Evolutionary conservation across 1,140 invertebrate genomes (phyloP).

Genomic region (Akabosia matsudoensis): DNA sequence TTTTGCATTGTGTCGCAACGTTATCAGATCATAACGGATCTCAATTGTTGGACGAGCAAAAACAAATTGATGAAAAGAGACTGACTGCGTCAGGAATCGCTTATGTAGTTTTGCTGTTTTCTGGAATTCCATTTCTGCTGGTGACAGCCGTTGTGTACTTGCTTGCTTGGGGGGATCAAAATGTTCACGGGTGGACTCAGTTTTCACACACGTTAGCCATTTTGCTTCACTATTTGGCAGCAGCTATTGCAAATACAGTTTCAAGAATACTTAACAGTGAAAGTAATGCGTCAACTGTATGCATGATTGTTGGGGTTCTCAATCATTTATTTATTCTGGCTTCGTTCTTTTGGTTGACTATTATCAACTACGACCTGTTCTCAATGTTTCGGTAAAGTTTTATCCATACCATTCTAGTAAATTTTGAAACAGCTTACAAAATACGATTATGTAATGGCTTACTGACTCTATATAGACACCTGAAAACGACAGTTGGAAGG

Average conservation of each 20-base stretch:
- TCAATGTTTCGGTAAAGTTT: slow-evolving; percentile 17
- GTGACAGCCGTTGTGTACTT: background rate
- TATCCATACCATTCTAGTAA: background rate
- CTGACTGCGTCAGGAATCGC: background rate
- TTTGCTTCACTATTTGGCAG: background rate
- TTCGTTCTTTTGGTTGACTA: slow-evolving; percentile 13
- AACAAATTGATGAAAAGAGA: too few species aligned
- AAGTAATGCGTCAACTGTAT: background rate
- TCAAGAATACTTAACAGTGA: background rate
- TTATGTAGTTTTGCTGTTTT: background rate
- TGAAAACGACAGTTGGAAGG: background rate
- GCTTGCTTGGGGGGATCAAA: background rate
- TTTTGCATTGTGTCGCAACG: background rate
- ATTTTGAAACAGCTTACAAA: too few species aligned
- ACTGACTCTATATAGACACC: too few species aligned
- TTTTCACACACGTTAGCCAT: slow-evolving; percentile 4
- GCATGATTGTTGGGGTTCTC: background rate
- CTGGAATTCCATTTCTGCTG: slow-evolving; percentile 2
- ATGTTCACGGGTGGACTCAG: slow-evolving; percentile 9
- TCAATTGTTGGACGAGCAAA: too few species aligned
- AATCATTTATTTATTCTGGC: slow-evolving; percentile 14
- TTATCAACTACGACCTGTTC: slow-evolving; percentile 27
- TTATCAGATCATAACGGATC: too few species aligned
- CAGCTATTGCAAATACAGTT: background rate
- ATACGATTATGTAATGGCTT: too few species aligned